phyloP scores from a whole-genome alignment of 1,140 invertebrate species.

The Achatina immaculata region DNA sequence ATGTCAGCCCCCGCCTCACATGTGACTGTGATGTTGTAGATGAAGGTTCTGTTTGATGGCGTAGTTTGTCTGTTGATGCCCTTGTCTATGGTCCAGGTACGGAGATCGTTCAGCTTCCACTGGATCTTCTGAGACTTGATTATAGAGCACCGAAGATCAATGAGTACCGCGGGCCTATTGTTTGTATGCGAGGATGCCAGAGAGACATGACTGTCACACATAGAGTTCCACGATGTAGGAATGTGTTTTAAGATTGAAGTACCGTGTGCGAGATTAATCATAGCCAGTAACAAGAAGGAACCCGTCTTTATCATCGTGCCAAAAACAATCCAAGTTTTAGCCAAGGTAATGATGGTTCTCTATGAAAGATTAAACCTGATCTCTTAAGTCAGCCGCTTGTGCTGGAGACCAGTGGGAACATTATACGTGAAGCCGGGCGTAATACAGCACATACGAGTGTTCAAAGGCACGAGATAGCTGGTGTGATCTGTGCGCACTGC shows the following conservation, averaged over 20 bases:
- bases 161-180: no score
- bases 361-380: no score
- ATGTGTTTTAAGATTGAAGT: background rate
- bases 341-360: no score
- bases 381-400: no score
- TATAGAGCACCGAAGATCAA: background rate
- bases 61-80: background rate
- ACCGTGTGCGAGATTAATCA: background rate
- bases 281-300: background rate
- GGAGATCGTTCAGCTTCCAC: constrained; percentile 22
- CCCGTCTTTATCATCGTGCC: background rate
- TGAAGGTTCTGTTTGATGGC: background rate
- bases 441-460: no score
- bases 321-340: no score
- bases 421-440: no score
- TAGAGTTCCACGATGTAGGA: background rate
- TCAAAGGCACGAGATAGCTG: no score
- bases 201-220: background rate
- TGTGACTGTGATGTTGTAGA: constrained; percentile 6
- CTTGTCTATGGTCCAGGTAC: background rate
- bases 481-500: no score
- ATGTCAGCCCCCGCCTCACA: constrained; percentile 31
- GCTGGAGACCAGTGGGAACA: no score
- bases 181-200: background rate
- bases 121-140: background rate